phyloP scores from a whole-genome alignment of 2,113 vertebrate genomes.

The Mesocricetus auratus region DNA sequence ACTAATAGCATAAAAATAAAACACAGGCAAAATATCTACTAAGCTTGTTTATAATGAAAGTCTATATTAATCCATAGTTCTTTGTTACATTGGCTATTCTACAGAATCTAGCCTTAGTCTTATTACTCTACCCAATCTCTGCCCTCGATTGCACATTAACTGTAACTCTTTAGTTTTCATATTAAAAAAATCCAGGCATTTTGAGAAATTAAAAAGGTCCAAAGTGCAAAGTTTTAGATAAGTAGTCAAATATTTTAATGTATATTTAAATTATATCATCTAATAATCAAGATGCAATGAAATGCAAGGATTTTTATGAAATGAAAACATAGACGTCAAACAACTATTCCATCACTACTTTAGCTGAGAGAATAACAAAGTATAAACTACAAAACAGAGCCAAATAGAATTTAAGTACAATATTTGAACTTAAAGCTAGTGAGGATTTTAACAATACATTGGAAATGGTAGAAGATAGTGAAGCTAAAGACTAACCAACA shows the following conservation, averaged over 20 bases:
- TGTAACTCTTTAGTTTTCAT: constrained; percentile 10
- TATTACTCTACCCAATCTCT: background rate
- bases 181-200: constrained; percentile 20
- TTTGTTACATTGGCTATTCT: background rate
- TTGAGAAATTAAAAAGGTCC: background rate
- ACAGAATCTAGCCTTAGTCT: background rate
- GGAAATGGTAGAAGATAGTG: background rate
- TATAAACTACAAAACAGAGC: constrained; percentile 10
- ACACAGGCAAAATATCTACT: constrained; percentile 18
- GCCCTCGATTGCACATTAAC: background rate
- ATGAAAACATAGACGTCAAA: background rate
- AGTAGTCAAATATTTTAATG: constrained; percentile 36
- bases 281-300: constrained; percentile 42
- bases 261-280: constrained; percentile 22
- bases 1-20: constrained; percentile 14
- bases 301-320: background rate
- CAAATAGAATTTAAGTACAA: constrained; percentile 20
- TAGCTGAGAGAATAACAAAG: constrained; percentile 51
- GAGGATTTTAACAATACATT: background rate
- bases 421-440: constrained; percentile 38
- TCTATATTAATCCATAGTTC: background rate
- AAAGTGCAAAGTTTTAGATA: constrained; percentile 48
- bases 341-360: background rate
- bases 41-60: background rate
- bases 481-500: constrained; percentile 34